A percentile compares a stretch with the other conserved stretches of the same genome.
Conservation (phyloP, 2,797 vertebrate species). For the Protosalanx chinensis region DNA sequence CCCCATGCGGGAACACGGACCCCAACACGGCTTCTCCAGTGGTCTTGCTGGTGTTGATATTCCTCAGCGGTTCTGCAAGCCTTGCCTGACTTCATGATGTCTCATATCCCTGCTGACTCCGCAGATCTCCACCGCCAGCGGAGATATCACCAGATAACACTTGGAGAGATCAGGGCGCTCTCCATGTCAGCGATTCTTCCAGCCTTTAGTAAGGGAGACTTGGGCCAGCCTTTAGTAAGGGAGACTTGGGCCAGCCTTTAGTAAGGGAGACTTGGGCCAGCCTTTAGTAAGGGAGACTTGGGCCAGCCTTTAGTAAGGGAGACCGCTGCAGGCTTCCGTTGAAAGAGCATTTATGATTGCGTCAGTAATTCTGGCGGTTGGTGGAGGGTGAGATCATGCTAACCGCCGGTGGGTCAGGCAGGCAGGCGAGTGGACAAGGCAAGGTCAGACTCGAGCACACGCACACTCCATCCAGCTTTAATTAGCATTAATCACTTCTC, state of each 20-base stretch:
- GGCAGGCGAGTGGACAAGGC: constrained; percentile 26
- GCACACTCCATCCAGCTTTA: constrained; percentile 45
- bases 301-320: constrained; percentile 18
- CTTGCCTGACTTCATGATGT: constrained; percentile 36
- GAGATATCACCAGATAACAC: constrained; percentile 54
- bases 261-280: too few relatives aligned
- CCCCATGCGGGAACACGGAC: too few relatives aligned
- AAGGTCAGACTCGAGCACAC: constrained; percentile 39
- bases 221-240: too few relatives aligned
- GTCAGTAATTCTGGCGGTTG: constrained; percentile 6
- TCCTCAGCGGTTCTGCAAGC: constrained; percentile 25
- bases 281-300: background rate
- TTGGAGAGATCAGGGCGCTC: constrained; percentile 39
- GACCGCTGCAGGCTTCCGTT: constrained; percentile 19
- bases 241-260: too few relatives aligned
- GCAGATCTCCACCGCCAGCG: constrained; percentile 38
- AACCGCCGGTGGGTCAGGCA: background rate
- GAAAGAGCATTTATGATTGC: constrained; percentile 48
- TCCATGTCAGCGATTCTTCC: constrained; percentile 31
- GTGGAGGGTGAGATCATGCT: constrained; percentile 23
- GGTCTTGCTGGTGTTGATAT: background rate
- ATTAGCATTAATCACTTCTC: constrained; percentile 67
- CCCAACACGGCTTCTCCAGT: background rate
- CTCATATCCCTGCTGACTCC: constrained; percentile 58
- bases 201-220: too few relatives aligned